These are phyloP conservation scores for Caenorhabditis sp. DNA, from an alignment of 2,888 invertebrate genomes.

Conservation along the genomic window DNA sequence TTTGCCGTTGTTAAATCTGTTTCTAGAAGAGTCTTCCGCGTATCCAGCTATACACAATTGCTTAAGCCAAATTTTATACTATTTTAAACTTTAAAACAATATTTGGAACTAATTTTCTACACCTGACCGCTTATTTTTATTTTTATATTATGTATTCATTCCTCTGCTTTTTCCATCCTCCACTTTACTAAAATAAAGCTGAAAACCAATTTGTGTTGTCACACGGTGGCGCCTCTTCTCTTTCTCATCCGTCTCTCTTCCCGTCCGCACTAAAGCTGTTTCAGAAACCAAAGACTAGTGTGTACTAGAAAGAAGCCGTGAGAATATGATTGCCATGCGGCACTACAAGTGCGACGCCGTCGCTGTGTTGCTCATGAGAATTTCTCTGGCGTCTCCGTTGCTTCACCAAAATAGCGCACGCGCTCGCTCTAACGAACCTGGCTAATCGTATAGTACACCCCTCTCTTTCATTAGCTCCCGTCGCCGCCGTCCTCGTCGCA, in stretches of 20 bases:
- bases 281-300: constrained; percentile 58
- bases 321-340: constrained; percentile 56
- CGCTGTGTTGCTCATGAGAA: constrained; percentile 35
- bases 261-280: constrained; percentile 27
- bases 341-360: constrained; percentile 47
- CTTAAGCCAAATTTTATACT: too few species aligned
- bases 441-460: constrained; percentile 53
- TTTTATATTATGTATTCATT: too few species aligned
- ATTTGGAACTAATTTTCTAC: too few species aligned
- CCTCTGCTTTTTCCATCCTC: constrained; percentile 1
- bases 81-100: too few species aligned
- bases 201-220: constrained; percentile 42
- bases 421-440: constrained; percentile 4
- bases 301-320: constrained; percentile 58
- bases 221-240: constrained; percentile 35
- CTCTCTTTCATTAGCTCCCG: constrained; percentile 36
- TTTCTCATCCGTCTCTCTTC: constrained; percentile 21
- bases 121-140: too few species aligned
- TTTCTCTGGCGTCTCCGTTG: constrained; percentile 39
- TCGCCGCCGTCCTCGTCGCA: too few species aligned
- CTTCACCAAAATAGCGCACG: constrained; percentile 37
- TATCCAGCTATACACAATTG: too few species aligned
- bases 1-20: too few species aligned
- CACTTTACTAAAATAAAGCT: constrained; percentile 49
- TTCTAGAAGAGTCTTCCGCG: too few species aligned